phyloP scores from a whole-genome alignment of 2,888 invertebrate genomes.

The Ophion obscuratus region DNA sequence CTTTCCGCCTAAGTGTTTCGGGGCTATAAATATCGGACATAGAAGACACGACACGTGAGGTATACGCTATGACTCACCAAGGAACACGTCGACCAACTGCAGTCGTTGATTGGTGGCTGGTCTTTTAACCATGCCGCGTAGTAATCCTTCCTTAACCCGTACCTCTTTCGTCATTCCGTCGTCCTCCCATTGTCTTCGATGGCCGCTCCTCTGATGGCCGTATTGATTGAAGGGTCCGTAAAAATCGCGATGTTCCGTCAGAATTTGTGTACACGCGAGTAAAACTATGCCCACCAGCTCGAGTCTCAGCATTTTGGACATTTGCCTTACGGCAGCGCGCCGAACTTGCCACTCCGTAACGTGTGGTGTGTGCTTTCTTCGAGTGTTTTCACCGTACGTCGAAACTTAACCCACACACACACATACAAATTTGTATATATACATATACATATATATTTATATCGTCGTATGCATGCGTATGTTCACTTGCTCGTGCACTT shows the following conservation, averaged over 20 bases:
- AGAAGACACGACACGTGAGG: not conserved
- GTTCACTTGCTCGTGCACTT: not conserved
- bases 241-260: slow-evolving; percentile 79
- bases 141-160: slow-evolving; percentile 88
- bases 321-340: slow-evolving; percentile 42
- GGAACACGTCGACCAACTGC: slow-evolving; percentile 89
- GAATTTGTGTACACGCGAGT: slow-evolving; percentile 79
- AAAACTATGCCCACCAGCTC: slow-evolving; percentile 78
- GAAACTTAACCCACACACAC: not conserved
- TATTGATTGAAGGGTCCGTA: slow-evolving; percentile 74
- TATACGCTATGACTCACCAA: slow-evolving; percentile 83
- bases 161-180: slow-evolving; percentile 86
- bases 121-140: slow-evolving; percentile 89
- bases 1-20: not conserved
- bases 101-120: slow-evolving; percentile 87
- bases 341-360: not conserved
- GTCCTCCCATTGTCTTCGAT: slow-evolving; percentile 72
- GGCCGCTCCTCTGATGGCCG: slow-evolving; percentile 70
- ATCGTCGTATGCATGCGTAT: too few species aligned
- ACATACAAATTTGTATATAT: too few species aligned
- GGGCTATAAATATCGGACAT: slow-evolving; percentile 32
- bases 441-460: too few species aligned
- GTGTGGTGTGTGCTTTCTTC: not conserved
- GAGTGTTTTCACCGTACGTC: not conserved
- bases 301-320: slow-evolving; percentile 79